phyloP scores from a whole-genome alignment of 2,797 vertebrate species.

The Aulostomus chinensis region DNA sequence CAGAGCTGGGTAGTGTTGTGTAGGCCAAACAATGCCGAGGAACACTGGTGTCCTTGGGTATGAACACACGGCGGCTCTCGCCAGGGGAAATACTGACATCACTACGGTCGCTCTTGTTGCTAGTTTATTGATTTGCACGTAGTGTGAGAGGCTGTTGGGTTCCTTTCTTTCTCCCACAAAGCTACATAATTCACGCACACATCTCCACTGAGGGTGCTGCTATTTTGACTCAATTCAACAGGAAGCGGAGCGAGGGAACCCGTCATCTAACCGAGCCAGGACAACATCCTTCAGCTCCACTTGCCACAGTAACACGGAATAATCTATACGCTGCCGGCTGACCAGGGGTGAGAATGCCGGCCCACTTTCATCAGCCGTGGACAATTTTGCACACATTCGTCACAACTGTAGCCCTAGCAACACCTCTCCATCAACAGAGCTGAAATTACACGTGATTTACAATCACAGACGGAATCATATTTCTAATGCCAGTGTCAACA shows the following conservation, averaged over 20 bases:
- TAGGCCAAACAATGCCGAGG: slow-evolving; percentile 55
- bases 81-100: slow-evolving; percentile 22
- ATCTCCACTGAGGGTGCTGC: too few species aligned
- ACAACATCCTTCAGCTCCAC: slow-evolving; percentile 4
- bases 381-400: too few species aligned
- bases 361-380: too few species aligned
- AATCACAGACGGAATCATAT: too few species aligned
- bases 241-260: too few species aligned
- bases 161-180: background rate
- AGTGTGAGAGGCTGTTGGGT: slow-evolving; percentile 6
- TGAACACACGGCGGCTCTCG: slow-evolving; percentile 17
- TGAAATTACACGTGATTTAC: too few species aligned
- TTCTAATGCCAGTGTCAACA: too few species aligned
- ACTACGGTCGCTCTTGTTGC: slow-evolving; percentile 18
- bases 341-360: too few species aligned
- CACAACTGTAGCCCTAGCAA: slow-evolving; percentile 5
- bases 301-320: background rate
- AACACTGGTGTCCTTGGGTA: slow-evolving; percentile 41
- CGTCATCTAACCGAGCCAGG: background rate
- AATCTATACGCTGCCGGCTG: slow-evolving; percentile 14
- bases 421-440: too few species aligned
- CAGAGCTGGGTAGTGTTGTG: slow-evolving; percentile 52
- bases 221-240: too few species aligned
- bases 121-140: slow-evolving; percentile 40
- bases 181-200: slow-evolving; percentile 3